These are phyloP conservation scores for Anarsia innoxiella DNA, from an alignment of 2,888 invertebrate genomes.

Conservation along the genomic window DNA sequence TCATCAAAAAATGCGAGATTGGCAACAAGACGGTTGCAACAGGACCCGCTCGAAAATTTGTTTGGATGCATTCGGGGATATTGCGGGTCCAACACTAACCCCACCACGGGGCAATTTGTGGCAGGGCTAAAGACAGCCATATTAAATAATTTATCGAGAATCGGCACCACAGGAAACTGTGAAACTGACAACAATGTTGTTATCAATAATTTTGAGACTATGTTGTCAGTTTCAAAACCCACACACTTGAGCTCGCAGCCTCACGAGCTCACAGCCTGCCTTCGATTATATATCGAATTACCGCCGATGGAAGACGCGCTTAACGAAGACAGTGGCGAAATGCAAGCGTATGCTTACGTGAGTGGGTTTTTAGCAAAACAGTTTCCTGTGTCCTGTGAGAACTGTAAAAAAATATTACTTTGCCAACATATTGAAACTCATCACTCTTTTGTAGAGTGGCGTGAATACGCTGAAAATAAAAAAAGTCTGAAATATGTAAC, in stretches of 20 bases:
- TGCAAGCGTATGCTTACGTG: slow-evolving; percentile 8
- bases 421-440: not conserved
- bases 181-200: slow-evolving; percentile 15
- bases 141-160: slow-evolving; percentile 10
- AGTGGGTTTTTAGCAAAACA: slow-evolving; percentile 2
- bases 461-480: not conserved
- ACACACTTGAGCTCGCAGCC: not conserved
- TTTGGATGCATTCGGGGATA: slow-evolving; percentile 15
- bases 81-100: slow-evolving; percentile 19
- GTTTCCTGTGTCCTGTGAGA: not conserved
- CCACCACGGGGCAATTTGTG: slow-evolving; percentile 17
- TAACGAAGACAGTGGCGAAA: not conserved
- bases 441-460: not conserved
- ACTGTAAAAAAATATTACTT: not conserved
- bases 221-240: not conserved
- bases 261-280: not conserved
- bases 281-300: not conserved
- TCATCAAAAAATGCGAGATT: slow-evolving; percentile 10
- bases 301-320: not conserved
- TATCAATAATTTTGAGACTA: slow-evolving; percentile 10
- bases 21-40: slow-evolving; percentile 16
- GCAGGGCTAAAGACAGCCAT: slow-evolving; percentile 18
- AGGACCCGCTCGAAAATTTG: slow-evolving; percentile 19
- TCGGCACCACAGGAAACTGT: slow-evolving; percentile 14
- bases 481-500: not conserved